Base-by-base conservation (phyloP, 2,888 invertebrate genomes). In the Ormyrus pomaceus region DNA sequence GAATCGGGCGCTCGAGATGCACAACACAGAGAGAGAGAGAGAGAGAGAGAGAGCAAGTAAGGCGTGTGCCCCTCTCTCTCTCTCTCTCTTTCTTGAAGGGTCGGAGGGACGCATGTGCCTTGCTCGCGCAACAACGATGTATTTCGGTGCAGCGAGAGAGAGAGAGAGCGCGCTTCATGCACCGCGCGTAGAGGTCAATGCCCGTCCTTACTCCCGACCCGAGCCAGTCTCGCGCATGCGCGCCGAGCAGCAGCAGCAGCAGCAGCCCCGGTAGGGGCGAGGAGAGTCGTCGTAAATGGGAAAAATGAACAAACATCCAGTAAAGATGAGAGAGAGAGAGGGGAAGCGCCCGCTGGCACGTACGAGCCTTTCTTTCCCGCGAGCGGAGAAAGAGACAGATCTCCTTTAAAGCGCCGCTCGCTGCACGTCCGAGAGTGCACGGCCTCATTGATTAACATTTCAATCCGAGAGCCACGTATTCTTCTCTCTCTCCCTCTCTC, bases 141-240 rank as follows among this genome's bases (percentile, higher is more conserved):
- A 89, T 89, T 89, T 89, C 88, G 88, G 88, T 87, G 89, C 89
- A 87, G 88, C 86, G 85, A 85, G 11, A 45, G 46, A 58, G 5
- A 53, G 19, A 19, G 19, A 19, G 19, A 19, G 19, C 19, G 86
- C 87, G 51, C 55, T 34, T 34, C 84, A 86, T 86, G 86, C 87
- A 87, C 86, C 86, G 88, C 84, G 71, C 78, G 75, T 90, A 84
- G 90, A 90, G 90, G 90, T 91, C 90, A 90, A 90, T 90, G 90
- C 89, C 90, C 90, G 90, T 91, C 90, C 90, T 90, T 90, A 90
- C 89, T 88, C 89, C 84, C 87, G 87, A 86, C 88, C 86, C 87
- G 88, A 88, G 34, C 51, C 13, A 51, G 9, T 11, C 10, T 0
- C n/a, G 81, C 79, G 83, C 82, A 82, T 75, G 81, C 74, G 81